Base-by-base conservation (phyloP, 2,797 vertebrate species). In the Tachyglossus aculeatus region DNA sequence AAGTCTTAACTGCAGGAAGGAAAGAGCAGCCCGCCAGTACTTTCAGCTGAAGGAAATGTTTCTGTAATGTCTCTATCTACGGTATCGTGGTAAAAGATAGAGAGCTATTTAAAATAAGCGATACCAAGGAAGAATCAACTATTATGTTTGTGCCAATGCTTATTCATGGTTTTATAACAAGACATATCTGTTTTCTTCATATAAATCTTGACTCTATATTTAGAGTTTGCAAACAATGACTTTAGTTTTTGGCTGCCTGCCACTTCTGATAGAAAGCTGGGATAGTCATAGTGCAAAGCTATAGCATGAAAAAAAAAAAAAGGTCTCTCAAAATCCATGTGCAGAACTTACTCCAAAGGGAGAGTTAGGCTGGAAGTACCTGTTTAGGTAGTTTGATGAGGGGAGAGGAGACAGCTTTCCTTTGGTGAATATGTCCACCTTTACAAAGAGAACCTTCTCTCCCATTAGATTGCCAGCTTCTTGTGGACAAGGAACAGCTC, bases 201-300 rank as follows among this genome's bases (percentile, higher is more conserved):
- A 90, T 90, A 88, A 92, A 92, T 91, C 90, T 87, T 89, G 81
- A 88, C 81, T 91, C 90, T 93, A 93, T 91, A 91, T 92, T 93
- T 93, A 90, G 90, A 86, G 88, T 89, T 92, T 91, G 88, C 89
- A 91, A 93, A 92, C 91, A 92, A 90, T 90, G 85, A 91, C 74
- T 92, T 86, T 74, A 81, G 88, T 78, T 82, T 90, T 91, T 93
- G 92, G 90, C 92, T 89, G 90, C 76, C 85, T 90, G 91, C 92
- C 91, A 92, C 80, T 88, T 86, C 85, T 88, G 83, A 83, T 90
- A 86, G 85, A 88, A 91, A 91, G 83, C 85, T 71, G 74, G 88
- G 88, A 86, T 91, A 89, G 84, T 86, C 77, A 69, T 54, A 82
- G 61, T 67, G 71, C 48, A 78, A 87, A 77, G 79, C 87, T 85